A percentile compares a stretch with the other conserved stretches of the same genome.
These are phyloP conservation scores for Karalla daura DNA, from an alignment of 2,797 vertebrate genomes.

Conservation along the genomic window DNA sequence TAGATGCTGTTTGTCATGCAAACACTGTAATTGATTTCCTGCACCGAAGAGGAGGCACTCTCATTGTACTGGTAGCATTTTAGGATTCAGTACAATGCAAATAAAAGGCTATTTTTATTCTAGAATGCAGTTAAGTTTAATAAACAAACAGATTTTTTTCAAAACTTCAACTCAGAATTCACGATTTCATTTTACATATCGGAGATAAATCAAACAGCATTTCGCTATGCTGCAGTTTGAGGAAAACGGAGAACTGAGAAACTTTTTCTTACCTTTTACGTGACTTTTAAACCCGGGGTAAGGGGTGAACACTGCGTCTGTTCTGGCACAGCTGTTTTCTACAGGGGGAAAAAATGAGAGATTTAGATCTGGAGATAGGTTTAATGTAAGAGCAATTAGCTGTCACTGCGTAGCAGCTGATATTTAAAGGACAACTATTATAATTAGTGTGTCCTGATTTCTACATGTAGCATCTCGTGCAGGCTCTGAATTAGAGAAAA, in stretches of 20 bases:
- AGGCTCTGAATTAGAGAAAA: constrained; percentile 62
- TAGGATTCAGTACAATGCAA: too few relatives aligned
- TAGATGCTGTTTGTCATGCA: background rate
- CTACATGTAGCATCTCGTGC: constrained; percentile 47
- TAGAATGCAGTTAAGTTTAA: too few relatives aligned
- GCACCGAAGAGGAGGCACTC: too few relatives aligned
- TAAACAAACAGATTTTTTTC: too few relatives aligned
- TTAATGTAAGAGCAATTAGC: constrained; percentile 20
- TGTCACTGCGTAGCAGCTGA: background rate
- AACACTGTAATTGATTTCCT: too few relatives aligned
- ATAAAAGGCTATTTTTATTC: too few relatives aligned
- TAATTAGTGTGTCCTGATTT: constrained; percentile 50
- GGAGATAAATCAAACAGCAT: constrained; percentile 32
- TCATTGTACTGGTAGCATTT: too few relatives aligned
- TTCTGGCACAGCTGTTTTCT: constrained; percentile 99
- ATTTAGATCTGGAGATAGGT: constrained; percentile 16
- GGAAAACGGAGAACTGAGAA: too few relatives aligned
- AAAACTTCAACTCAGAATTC: too few relatives aligned
- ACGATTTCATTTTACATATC: too few relatives aligned
- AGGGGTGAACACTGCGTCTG: constrained; percentile 96
- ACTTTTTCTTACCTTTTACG: constrained; percentile 90
- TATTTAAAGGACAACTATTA: constrained; percentile 19
- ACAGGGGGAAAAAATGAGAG: constrained; percentile 50
- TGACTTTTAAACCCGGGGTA: constrained; percentile 99
- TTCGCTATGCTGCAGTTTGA: too few relatives aligned